These are phyloP conservation scores for Clostera curtula DNA, from an alignment of 2,888 invertebrate genomes.

Conservation along the genomic window DNA sequence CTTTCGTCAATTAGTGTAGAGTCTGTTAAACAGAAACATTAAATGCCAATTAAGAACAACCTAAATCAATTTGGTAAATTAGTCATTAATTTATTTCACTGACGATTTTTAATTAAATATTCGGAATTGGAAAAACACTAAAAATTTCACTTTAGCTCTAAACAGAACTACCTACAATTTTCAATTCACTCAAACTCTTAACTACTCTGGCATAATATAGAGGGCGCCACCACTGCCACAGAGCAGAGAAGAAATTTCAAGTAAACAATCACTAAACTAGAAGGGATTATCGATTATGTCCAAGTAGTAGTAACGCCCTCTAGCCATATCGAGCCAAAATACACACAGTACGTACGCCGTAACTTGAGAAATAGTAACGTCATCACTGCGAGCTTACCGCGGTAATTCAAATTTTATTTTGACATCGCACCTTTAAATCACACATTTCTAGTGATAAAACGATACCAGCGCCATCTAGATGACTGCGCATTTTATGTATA, in stretches of 20 bases:
- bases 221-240: neutral
- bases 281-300: no score
- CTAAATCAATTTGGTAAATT: slow-evolving; percentile 3
- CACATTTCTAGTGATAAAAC: no score
- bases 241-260: no score
- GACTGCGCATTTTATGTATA: no score
- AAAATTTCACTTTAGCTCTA: neutral
- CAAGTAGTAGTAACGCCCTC: neutral
- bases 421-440: no score
- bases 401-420: no score
- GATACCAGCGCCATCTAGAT: no score
- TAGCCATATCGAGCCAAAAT: no score
- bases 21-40: slow-evolving; percentile 18
- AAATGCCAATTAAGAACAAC: slow-evolving; percentile 5
- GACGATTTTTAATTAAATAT: neutral
- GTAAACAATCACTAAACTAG: no score
- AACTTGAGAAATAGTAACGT: no score
- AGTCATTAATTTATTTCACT: slow-evolving; percentile 2
- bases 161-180: neutral
- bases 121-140: neutral
- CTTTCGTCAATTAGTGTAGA: slow-evolving; percentile 19
- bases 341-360: no score
- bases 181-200: slow-evolving; percentile 2
- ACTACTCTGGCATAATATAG: neutral
- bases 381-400: no score